These are phyloP conservation scores for Ellobius talpinus DNA, from an alignment of 2,113 vertebrate species.

Conservation along the genomic window DNA sequence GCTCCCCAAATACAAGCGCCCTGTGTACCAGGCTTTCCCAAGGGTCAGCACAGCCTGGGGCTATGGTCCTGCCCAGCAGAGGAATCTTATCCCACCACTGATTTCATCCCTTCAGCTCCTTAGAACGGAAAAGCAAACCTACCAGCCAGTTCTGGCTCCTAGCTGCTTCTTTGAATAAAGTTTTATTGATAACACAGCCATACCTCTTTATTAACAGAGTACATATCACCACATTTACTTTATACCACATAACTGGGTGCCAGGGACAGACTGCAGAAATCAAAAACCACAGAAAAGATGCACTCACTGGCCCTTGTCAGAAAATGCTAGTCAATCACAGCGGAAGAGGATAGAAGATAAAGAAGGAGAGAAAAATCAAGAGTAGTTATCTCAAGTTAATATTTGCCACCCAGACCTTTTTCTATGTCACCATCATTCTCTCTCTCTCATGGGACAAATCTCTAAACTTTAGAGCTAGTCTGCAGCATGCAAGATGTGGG, in stretches of 20 bases:
- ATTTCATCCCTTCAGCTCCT: neutral
- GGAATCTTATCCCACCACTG: neutral
- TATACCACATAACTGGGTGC: neutral
- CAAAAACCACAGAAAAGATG: neutral
- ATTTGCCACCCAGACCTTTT: neutral
- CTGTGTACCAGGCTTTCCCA: neutral
- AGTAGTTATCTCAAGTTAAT: neutral
- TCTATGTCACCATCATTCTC: neutral
- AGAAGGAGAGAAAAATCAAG: neutral
- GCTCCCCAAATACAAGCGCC: neutral
- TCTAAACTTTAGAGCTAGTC: neutral
- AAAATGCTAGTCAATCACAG: neutral
- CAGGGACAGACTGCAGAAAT: neutral
- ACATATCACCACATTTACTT: neutral
- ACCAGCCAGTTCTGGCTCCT: neutral
- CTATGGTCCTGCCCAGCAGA: neutral
- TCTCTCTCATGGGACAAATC: slow-evolving; percentile 1
- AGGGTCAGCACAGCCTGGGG: neutral
- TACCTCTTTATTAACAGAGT: neutral
- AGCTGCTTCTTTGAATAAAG: slow-evolving; percentile 37
- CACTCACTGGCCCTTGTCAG: neutral
- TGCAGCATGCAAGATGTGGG: neutral
- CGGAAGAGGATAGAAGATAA: neutral
- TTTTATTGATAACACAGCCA: neutral
- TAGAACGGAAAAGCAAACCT: neutral